Percentiles rank a stretch among this genome's conserved stretches.
Conservation (phyloP, 2,113 vertebrate genomes). For the Candoia aspera region DNA sequence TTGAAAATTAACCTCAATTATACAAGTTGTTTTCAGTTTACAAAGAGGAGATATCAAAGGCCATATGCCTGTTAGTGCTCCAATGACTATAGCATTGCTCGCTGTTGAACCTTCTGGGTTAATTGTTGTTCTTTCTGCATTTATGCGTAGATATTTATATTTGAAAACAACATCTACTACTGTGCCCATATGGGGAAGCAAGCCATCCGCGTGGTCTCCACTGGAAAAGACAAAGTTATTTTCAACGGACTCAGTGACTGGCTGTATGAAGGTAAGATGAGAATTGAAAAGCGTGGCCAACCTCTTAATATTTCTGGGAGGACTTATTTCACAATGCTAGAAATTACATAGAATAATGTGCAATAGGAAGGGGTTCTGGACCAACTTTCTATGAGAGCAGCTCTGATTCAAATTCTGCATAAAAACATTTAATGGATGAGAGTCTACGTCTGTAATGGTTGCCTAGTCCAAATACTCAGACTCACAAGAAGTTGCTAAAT, state of each 20-base stretch:
- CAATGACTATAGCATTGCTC: not conserved
- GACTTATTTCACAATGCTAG: not conserved
- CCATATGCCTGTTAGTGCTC: not conserved
- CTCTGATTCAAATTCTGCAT: not conserved
- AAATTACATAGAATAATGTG: not conserved
- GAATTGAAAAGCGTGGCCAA: not conserved
- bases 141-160: slow-evolving; percentile 90
- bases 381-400: not conserved
- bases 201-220: slow-evolving; percentile 94
- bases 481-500: no score
- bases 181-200: slow-evolving; percentile 91
- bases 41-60: not conserved
- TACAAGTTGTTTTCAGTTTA: not conserved
- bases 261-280: slow-evolving; percentile 93
- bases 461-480: no score
- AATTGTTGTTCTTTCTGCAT: slow-evolving; percentile 41
- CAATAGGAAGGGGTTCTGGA: not conserved
- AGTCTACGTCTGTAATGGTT: not conserved
- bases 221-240: slow-evolving; percentile 92
- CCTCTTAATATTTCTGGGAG: not conserved
- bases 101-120: not conserved
- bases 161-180: slow-evolving; percentile 99
- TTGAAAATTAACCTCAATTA: not conserved
- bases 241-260: slow-evolving; percentile 97
- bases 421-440: not conserved